Evolutionary conservation across 2,113 vertebrate genomes (phyloP).

Genomic region (Larimichthys crocea): DNA sequence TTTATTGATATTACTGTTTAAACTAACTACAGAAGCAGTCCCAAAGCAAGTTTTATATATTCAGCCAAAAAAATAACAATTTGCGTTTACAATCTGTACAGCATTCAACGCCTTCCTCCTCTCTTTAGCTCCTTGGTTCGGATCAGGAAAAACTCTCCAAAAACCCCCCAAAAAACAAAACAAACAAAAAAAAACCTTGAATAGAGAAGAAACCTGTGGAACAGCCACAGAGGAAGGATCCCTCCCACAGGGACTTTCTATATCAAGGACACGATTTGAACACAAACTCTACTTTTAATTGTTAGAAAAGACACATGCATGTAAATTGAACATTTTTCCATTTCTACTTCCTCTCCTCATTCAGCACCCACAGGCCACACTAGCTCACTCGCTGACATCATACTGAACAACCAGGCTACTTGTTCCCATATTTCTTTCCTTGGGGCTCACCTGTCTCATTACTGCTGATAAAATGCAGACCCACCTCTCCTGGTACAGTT

Average conservation of each 20-base stretch:
- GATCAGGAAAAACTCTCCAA: too few species aligned
- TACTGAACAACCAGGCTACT: conserved; percentile 28
- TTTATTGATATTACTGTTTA: neutral
- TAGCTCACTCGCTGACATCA: conserved; percentile 18
- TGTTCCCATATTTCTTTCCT: conserved; percentile 26
- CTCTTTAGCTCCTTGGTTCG: too few species aligned
- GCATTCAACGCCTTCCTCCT: too few species aligned
- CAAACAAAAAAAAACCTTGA: too few species aligned
- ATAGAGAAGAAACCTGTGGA: too few species aligned
- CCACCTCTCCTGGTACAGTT: neutral
- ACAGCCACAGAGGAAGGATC: too few species aligned
- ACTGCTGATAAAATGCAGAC: conserved; percentile 31
- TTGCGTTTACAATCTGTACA: too few species aligned
- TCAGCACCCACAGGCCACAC: conserved; percentile 23
- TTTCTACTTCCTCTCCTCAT: conserved; percentile 15
- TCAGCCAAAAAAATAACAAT: too few species aligned
- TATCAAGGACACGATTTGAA: too few species aligned
- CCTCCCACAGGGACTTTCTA: too few species aligned
- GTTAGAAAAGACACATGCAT: neutral
- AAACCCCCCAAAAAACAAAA: too few species aligned
- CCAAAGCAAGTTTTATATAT: too few species aligned
- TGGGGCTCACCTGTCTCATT: conserved; percentile 20
- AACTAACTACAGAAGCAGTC: neutral
- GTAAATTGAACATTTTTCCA: conserved; percentile 1
- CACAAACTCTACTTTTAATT: neutral